Evolutionary conservation across 2,888 invertebrate species (phyloP).

Genomic region (Hipparchia semele): DNA sequence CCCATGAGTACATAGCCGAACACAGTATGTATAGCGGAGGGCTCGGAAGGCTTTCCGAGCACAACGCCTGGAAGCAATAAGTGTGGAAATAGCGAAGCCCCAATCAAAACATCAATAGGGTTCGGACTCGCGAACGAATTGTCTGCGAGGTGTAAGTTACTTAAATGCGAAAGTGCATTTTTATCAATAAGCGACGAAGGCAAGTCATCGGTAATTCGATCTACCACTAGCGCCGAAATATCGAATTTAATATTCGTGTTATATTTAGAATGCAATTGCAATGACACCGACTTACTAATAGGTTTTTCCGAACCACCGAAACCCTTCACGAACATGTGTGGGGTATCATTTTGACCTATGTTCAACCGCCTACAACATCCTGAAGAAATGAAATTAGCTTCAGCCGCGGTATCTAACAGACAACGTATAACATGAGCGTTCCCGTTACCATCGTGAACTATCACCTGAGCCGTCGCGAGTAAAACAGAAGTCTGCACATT

Average conservation of each 20-base stretch:
- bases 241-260: not conserved
- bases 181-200: not conserved
- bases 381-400: too few relatives aligned
- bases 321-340: not conserved
- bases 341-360: too few relatives aligned
- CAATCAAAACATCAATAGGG: slow-evolving; percentile 1
- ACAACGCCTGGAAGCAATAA: not conserved
- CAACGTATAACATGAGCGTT: too few relatives aligned
- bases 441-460: too few relatives aligned
- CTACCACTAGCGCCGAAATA: not conserved
- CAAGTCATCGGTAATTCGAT: not conserved
- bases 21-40: not conserved
- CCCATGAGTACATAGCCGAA: not conserved
- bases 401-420: too few relatives aligned
- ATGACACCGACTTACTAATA: not conserved
- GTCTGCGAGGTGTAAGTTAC: not conserved
- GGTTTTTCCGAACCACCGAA: not conserved
- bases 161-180: not conserved
- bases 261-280: not conserved
- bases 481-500: too few relatives aligned
- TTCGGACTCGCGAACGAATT: not conserved
- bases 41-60: not conserved
- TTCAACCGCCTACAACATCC: too few relatives aligned
- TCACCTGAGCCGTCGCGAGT: too few relatives aligned
- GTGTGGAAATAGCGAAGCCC: slow-evolving; percentile 2